Base-by-base conservation (phyloP, 2,888 invertebrate genomes). In the Aleiodes leptofemur region DNA sequence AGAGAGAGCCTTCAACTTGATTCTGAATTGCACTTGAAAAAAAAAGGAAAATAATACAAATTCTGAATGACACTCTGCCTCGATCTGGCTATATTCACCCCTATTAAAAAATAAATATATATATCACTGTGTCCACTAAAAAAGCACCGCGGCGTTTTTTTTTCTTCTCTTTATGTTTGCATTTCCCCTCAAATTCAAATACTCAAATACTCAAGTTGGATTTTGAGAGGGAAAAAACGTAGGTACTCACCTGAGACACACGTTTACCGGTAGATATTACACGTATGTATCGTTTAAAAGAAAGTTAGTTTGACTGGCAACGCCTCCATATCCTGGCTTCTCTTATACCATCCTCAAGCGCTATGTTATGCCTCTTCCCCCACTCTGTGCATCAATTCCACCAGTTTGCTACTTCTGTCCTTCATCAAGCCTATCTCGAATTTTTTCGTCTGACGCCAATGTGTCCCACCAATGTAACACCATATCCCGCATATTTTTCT, bases 241-340 rank as follows among this genome's bases (percentile, higher is more conserved):
- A 72, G 74, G 70, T 82, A 83, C 83, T 82, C 81, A 83, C 82
- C 82, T 80, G 77, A 77, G 76, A 79, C 76, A 76, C 73, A 76
- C 23, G 23, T 23, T 76, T 61, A 50, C 76, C 70, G 72, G 75
- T 78, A 76, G 72, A 77, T n/a, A 76, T 76, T 70, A 79, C 79
- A 78, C 79, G 79, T 78, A 72, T 77, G 73, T 77, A 77, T 79
- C 83, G 81, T 83, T 83, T 82, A 83, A 86, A 87, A 85, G 87
- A 86, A 88, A 89, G 87, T 87, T 86, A 88, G 87, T 87, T 86
- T 87, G 87, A 89, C 89, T 89, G 89, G 82, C 86, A 86, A 86
- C 86, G 86, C 86, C 86, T 86, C 86, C 86, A 86, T 86, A 85
- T 87, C 83, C 85, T 86, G 86, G 85, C 88, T 86, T 83, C 88